These are phyloP conservation scores for Falco naumanni DNA, from an alignment of 2,797 vertebrate species.

Conservation along the genomic window DNA sequence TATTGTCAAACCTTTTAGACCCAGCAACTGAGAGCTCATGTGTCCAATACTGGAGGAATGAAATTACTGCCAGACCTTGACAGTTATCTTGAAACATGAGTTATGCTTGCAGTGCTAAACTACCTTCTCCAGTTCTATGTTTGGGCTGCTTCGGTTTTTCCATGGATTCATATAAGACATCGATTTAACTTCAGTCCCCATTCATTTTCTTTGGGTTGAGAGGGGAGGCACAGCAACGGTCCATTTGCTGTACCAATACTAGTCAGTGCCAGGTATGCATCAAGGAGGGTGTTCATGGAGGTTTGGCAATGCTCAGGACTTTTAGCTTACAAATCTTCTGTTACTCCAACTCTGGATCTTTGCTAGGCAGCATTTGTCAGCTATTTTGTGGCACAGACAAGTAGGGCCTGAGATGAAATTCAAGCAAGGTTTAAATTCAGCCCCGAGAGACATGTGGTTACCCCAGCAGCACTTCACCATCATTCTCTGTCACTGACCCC, in stretches of 20 bases:
- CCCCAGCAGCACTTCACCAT: not conserved
- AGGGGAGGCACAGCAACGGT: not conserved
- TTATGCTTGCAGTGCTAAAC: not conserved
- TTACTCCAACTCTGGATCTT: not conserved
- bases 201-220: not conserved
- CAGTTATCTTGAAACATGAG: not conserved
- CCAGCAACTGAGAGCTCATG: not conserved
- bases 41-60: not conserved
- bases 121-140: not conserved
- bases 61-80: not conserved
- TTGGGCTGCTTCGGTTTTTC: not conserved
- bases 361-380: not conserved
- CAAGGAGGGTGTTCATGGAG: not conserved
- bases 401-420: not conserved
- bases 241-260: not conserved
- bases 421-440: not conserved
- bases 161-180: not conserved
- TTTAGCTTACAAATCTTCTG: not conserved
- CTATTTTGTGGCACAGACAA: not conserved
- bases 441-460: not conserved
- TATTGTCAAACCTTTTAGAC: not conserved
- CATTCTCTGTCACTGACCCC: not conserved
- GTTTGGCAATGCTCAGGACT: not conserved
- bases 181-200: not conserved
- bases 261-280: not conserved